These are phyloP conservation scores for Pantherophis alleghaniensis DNA, from an alignment of 2,797 vertebrate species.

Conservation along the genomic window DNA sequence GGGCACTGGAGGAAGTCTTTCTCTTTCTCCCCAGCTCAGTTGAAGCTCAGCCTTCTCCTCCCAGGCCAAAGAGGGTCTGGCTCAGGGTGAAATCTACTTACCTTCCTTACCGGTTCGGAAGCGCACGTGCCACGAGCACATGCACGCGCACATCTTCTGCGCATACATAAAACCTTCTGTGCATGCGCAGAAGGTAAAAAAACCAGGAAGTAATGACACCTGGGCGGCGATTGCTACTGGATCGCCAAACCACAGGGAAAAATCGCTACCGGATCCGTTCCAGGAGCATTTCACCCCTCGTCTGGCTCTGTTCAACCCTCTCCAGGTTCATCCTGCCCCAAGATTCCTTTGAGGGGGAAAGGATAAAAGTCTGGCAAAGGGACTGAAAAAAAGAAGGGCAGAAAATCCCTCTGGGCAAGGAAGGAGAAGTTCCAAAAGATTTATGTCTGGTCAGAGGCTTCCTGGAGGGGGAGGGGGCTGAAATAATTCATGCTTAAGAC, in stretches of 20 bases:
- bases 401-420: not conserved
- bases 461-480: too few species aligned
- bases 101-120: too few species aligned
- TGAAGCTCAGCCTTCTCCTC: not conserved
- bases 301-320: not conserved
- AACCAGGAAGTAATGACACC: too few species aligned
- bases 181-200: too few species aligned
- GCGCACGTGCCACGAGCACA: too few species aligned
- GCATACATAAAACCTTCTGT: too few species aligned
- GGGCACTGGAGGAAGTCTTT: not conserved
- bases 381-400: not conserved
- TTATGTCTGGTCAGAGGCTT: not conserved
- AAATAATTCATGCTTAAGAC: not conserved
- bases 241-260: too few species aligned
- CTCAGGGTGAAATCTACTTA: not conserved
- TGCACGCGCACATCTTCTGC: too few species aligned
- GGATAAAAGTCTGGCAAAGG: not conserved
- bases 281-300: too few species aligned
- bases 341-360: not conserved
- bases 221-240: too few species aligned
- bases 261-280: too few species aligned
- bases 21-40: not conserved
- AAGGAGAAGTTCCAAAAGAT: not conserved
- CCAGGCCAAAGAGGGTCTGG: not conserved
- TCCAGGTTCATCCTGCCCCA: not conserved